These are phyloP conservation scores for Galemys pyrenaicus DNA, from an alignment of 2,113 vertebrate species.

Conservation along the genomic window DNA sequence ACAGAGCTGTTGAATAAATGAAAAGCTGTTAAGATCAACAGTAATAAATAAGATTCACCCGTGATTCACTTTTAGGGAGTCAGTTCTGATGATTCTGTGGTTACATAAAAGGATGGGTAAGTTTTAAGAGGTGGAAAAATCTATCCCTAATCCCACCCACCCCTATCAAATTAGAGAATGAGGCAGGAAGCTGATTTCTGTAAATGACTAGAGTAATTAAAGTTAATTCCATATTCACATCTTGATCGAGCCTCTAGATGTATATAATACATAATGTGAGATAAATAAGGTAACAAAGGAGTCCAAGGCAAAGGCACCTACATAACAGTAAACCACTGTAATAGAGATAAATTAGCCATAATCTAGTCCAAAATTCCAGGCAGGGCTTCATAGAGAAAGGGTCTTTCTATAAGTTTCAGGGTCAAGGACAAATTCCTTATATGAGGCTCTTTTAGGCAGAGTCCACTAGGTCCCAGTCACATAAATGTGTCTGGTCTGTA, in stretches of 20 bases:
- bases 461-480: not conserved
- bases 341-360: not conserved
- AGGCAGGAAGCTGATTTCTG: not conserved
- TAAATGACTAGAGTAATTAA: not conserved
- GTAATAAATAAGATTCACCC: not conserved
- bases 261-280: not conserved
- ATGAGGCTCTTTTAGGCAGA: not conserved
- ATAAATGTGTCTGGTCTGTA: not conserved
- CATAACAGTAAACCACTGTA: not conserved
- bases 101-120: not conserved
- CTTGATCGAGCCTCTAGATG: not conserved
- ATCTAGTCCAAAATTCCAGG: not conserved
- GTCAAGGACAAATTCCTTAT: not conserved
- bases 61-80: not conserved
- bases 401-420: not conserved
- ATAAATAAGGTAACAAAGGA: not conserved
- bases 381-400: not conserved
- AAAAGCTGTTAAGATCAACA: not conserved
- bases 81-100: not conserved
- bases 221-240: not conserved
- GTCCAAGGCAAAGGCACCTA: not conserved
- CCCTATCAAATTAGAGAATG: not conserved
- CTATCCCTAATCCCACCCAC: not conserved
- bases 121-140: not conserved
- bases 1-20: slow-evolving; percentile 48